These are phyloP conservation scores for Siphamia tubifer DNA, from an alignment of 2,113 vertebrate species.

Conservation along the genomic window DNA sequence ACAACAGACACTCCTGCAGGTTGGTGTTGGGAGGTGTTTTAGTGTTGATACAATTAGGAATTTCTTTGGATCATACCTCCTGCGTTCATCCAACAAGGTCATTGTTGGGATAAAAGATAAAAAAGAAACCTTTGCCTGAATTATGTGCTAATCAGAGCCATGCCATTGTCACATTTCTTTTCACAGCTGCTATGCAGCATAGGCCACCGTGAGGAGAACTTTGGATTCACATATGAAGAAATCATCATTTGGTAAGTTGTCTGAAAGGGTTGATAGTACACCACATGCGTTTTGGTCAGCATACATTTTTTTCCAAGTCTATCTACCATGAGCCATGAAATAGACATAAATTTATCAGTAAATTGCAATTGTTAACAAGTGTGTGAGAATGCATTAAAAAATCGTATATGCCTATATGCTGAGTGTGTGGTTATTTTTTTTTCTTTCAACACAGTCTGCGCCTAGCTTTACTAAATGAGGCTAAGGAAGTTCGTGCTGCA, in stretches of 20 bases:
- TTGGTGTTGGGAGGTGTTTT: background rate
- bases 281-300: background rate
- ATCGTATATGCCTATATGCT: background rate
- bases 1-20: conserved; percentile 7
- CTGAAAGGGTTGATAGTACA: background rate
- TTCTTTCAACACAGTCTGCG: conserved; percentile 81
- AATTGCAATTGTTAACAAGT: background rate
- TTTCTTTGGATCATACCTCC: background rate
- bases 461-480: conserved; percentile 95
- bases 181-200: conserved; percentile 93
- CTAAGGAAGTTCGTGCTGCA: conserved; percentile 97
- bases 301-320: too few relatives aligned
- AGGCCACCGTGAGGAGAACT: conserved; percentile 91
- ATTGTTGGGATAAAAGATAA: too few relatives aligned
- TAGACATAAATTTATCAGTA: too few relatives aligned
- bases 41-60: background rate
- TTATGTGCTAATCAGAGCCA: background rate
- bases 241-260: conserved; percentile 96
- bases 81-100: background rate
- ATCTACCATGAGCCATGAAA: too few relatives aligned
- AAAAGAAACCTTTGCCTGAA: too few relatives aligned
- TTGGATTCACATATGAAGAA: conserved; percentile 96
- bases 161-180: background rate
- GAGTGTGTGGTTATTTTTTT: background rate
- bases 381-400: background rate